Evolutionary conservation across 1,140 invertebrate genomes (phyloP), one percentile per base, ranked within the genome.

Genomic region (Campoletis sonorensis): DNA sequence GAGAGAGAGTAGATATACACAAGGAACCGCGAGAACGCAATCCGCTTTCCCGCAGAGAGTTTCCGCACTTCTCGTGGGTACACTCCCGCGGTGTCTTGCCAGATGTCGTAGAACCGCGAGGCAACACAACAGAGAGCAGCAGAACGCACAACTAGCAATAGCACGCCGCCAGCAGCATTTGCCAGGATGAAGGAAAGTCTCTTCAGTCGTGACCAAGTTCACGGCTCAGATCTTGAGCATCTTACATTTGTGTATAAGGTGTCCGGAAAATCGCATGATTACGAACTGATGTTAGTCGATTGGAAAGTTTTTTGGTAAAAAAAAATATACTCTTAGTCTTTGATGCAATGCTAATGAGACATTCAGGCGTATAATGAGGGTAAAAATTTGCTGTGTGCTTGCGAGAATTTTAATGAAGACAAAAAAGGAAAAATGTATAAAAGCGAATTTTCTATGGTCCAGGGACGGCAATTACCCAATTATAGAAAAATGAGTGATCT

Each of bases 91-190:
- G 27, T 77, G 75, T 77, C 75, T 77, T 64, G 75, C 75, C 75
- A 77, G 75, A 77, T 77, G 75, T 77, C 75, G 75, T 77, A 26
- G 75, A 77, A 77, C 51, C 75, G 54, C 75, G 54, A 77, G 54
- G 30, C 27, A 33, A 16, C 51, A 77, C 75, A 77, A 61, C 75
- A 77, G 75, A 64, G 54, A 77, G 75, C 54, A 64, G 11, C 18
- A n/a, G 27, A 77, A 54, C n/a, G 75, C 27, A 77, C 27, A 37
- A 58, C 30, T 30, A 33, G 27, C 30, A 23, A 67, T 58, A 37
- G 26, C 26, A 54, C 23, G n/a, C 37, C 23, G n/a, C 37, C n/a
- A 23, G 54, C 21, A 75, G 16, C 72, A 30, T 18, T 45, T 26
- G 45, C 23, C 5, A 49, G 40, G 21, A 77, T 54, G 26, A 77